Conservation (phyloP, 2,113 vertebrate species). For the Dipodomys spectabilis region DNA sequence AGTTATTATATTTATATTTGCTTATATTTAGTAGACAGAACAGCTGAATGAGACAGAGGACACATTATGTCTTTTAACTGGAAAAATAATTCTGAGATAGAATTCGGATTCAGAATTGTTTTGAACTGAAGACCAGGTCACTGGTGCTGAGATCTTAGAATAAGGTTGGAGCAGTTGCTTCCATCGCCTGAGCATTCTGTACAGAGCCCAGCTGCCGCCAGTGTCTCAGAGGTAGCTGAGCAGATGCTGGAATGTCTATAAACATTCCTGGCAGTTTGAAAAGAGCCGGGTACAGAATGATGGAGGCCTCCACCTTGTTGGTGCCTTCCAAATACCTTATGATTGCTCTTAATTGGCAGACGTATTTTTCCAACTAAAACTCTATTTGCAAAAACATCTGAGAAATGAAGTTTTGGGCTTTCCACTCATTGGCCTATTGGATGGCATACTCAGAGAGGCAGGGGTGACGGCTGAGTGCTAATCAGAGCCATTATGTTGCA, state of each 20-base stretch:
- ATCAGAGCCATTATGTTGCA: neutral
- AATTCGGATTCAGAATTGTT: too few species aligned
- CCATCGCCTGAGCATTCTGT: neutral
- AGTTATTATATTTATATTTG: too few species aligned
- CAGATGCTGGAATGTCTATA: slow-evolving; percentile 32
- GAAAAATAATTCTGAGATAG: neutral
- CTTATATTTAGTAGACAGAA: too few species aligned
- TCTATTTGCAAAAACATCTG: slow-evolving; percentile 23
- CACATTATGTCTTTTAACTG: neutral
- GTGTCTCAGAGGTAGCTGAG: slow-evolving; percentile 33
- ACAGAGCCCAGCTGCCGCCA: neutral
- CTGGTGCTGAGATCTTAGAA: neutral
- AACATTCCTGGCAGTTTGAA: slow-evolving; percentile 46
- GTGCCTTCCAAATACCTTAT: slow-evolving; percentile 44
- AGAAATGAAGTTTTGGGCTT: slow-evolving; percentile 9
- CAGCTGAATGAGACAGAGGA: neutral
- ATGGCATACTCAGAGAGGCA: neutral
- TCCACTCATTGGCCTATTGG: neutral
- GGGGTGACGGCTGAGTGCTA: neutral
- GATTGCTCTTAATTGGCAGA: slow-evolving; percentile 38
- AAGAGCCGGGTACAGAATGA: slow-evolving; percentile 14
- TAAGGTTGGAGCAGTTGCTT: neutral
- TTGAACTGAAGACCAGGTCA: neutral
- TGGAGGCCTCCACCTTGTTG: slow-evolving; percentile 36
- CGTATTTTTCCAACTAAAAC: slow-evolving; percentile 41